A percentile compares a stretch with the other conserved stretches of the same genome.
Evolutionary conservation across 2,888 invertebrate species (phyloP).

Genomic region (Anoplius nigerrimus): DNA sequence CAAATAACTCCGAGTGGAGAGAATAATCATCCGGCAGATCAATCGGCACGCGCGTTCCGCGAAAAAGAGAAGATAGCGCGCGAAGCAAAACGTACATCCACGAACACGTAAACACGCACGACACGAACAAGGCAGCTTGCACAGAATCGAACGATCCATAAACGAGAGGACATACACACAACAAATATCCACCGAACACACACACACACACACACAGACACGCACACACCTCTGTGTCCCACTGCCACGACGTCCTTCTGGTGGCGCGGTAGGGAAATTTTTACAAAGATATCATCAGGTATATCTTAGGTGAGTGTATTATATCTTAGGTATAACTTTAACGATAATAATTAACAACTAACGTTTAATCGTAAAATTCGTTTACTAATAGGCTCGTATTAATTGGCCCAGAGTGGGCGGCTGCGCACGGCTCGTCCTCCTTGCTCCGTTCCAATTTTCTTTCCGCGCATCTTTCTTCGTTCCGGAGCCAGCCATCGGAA

Average conservation of each 20-base stretch:
- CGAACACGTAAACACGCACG: background rate
- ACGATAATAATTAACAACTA: conserved; percentile 68
- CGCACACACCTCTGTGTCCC: background rate
- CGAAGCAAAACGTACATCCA: background rate
- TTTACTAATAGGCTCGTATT: conserved; percentile 58
- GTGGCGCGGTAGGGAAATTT: conserved; percentile 51
- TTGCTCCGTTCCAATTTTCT: background rate
- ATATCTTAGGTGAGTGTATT: conserved; percentile 69
- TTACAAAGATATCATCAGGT: conserved; percentile 68
- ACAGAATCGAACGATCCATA: no score
- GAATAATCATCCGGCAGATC: no score
- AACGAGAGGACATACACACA: no score
- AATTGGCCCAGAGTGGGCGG: conserved; percentile 18
- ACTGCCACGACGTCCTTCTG: conserved; percentile 27
- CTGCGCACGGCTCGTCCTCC: background rate
- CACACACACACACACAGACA: background rate
- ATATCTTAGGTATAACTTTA: conserved; percentile 68
- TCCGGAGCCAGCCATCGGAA: no score
- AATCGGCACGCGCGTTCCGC: background rate
- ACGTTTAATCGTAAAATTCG: conserved; percentile 62
- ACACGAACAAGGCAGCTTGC: no score
- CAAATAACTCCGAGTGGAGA: no score
- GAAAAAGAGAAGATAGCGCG: background rate
- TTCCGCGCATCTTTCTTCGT: background rate
- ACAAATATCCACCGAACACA: no score